Percentiles rank a stretch among this genome's conserved stretches.
phyloP scores from a whole-genome alignment of 1,140 invertebrate genomes.

The Arctopsyche grandis region DNA sequence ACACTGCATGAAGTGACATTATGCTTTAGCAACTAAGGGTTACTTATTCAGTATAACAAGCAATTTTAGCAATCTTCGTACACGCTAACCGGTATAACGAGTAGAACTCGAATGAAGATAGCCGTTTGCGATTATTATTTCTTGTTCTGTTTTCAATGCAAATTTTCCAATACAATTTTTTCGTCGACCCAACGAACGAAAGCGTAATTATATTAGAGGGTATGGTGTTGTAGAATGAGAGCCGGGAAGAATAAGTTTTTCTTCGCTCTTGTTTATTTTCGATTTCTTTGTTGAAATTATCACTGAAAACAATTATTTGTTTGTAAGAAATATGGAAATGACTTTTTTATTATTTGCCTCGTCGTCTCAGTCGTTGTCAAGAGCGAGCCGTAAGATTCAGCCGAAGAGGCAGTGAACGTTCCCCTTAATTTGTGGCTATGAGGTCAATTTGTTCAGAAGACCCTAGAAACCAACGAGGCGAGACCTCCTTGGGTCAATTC shows the following conservation, averaged over 20 bases:
- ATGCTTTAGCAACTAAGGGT: too few species aligned
- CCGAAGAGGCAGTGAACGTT: slow-evolving; percentile 6
- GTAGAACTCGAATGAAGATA: slow-evolving; percentile 25
- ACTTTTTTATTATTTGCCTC: background rate
- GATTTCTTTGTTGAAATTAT: slow-evolving; percentile 15
- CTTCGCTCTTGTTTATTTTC: slow-evolving; percentile 12
- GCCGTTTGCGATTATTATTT: background rate
- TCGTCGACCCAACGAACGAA: background rate
- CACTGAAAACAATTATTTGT: slow-evolving; percentile 18
- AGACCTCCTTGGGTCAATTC: slow-evolving; percentile 21
- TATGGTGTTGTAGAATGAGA: background rate
- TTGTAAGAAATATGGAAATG: slow-evolving; percentile 10
- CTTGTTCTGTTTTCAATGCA: slow-evolving; percentile 23
- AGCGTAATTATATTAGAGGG: background rate
- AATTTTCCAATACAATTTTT: slow-evolving; percentile 21
- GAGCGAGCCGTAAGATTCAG: slow-evolving; percentile 3
- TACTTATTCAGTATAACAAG: background rate
- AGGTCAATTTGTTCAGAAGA: slow-evolving; percentile 26
- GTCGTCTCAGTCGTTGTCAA: background rate
- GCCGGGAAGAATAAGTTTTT: background rate
- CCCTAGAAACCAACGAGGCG: slow-evolving; percentile 30
- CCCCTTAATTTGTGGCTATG: slow-evolving; percentile 32
- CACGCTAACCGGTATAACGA: slow-evolving; percentile 18
- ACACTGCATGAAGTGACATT: too few species aligned
- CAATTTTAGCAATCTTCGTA: background rate